Evolutionary conservation across 2,797 vertebrate genomes (phyloP).

Genomic region (Pseudomugil gertrudae): DNA sequence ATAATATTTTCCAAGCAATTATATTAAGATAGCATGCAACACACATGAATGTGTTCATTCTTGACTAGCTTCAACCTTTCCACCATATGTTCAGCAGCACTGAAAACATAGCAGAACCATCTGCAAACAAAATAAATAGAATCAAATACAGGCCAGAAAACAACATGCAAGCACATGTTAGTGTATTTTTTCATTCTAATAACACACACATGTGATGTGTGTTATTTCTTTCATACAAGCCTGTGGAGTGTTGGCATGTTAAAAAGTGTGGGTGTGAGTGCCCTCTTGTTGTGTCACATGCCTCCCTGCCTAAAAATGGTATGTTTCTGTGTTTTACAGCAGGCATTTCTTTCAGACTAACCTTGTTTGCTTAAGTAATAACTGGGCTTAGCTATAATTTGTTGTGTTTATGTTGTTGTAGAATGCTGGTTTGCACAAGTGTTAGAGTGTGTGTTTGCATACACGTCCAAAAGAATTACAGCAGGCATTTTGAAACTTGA

Average conservation of each 20-base stretch:
- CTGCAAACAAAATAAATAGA: constrained; percentile 62
- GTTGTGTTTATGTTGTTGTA: constrained; percentile 57
- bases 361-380: constrained; percentile 73
- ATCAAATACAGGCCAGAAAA: constrained; percentile 62
- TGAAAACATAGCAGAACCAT: constrained; percentile 60
- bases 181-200: constrained; percentile 78
- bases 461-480: constrained; percentile 45
- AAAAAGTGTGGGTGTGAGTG: constrained; percentile 11
- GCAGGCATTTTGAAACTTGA: constrained; percentile 53
- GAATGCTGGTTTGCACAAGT: neutral
- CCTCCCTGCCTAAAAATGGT: constrained; percentile 67
- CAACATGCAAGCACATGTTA: constrained; percentile 76
- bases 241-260: constrained; percentile 38
- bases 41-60: constrained; percentile 26
- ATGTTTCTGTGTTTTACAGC: constrained; percentile 67
- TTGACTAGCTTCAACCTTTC: constrained; percentile 29
- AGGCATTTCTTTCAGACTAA: constrained; percentile 69
- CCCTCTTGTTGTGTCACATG: constrained; percentile 39
- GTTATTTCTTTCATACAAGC: constrained; percentile 64
- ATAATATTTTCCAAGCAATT: constrained; percentile 22
- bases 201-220: constrained; percentile 75
- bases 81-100: constrained; percentile 69
- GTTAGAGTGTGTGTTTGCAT: constrained; percentile 17
- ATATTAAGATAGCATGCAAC: constrained; percentile 21
- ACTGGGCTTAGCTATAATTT: constrained; percentile 68